These are phyloP conservation scores for Tetropium fuscum DNA, from an alignment of 2,888 invertebrate genomes.

Conservation along the genomic window DNA sequence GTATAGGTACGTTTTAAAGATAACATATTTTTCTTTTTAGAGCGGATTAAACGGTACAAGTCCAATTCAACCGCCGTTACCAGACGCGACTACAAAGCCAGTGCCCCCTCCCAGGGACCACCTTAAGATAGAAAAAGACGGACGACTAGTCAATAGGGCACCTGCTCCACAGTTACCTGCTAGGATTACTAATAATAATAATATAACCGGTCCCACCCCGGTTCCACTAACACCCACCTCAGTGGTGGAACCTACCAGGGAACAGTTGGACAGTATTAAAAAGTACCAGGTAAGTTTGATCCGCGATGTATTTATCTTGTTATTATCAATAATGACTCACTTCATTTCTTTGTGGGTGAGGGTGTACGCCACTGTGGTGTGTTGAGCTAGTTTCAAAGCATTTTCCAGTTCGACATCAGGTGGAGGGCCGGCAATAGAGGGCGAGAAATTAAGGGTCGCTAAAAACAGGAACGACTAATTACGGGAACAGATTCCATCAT, in stretches of 20 bases:
- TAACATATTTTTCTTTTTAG: constrained; percentile 47
- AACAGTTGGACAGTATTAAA: constrained; percentile 91
- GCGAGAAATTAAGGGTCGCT: too few species aligned
- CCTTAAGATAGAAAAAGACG: constrained; percentile 72
- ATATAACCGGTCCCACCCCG: constrained; percentile 48
- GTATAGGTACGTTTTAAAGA: too few species aligned
- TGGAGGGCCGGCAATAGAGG: too few species aligned
- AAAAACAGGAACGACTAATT: too few species aligned
- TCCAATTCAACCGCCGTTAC: constrained; percentile 56
- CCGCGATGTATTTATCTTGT: too few species aligned
- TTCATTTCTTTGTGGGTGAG: too few species aligned
- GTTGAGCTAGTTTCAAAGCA: too few species aligned
- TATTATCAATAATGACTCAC: too few species aligned
- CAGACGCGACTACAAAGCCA: constrained; percentile 62
- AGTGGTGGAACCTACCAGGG: constrained; percentile 78
- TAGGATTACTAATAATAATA: constrained; percentile 70
- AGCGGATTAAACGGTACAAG: constrained; percentile 58
- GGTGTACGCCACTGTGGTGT: too few species aligned
- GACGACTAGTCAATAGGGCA: constrained; percentile 73
- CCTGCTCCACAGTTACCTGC: constrained; percentile 78
- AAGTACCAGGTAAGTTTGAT: constrained; percentile 91
- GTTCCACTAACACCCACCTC: constrained; percentile 58
- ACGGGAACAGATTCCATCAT: too few species aligned
- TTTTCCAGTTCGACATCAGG: too few species aligned
- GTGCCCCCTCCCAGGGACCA: constrained; percentile 77